phyloP scores from a whole-genome alignment of 2,888 invertebrate genomes.

The Apodemia mormo region DNA sequence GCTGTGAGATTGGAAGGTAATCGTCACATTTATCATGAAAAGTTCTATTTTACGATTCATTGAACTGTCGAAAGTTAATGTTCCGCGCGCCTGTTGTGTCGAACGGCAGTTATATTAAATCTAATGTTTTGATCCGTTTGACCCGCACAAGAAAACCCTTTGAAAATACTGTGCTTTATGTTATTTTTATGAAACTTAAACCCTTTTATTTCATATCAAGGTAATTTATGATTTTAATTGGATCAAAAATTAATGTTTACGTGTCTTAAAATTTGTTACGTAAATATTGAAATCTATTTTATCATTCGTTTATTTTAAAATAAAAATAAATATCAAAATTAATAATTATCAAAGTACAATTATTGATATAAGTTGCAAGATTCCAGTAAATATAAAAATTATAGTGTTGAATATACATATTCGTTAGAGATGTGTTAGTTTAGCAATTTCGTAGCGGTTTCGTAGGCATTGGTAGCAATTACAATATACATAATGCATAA shows the following conservation, averaged over 20 bases:
- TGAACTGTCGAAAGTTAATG: constrained; percentile 36
- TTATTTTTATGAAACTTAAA: background rate
- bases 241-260: background rate
- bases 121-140: constrained; percentile 26
- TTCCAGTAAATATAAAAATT: background rate
- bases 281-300: background rate
- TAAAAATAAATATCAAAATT: background rate
- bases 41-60: constrained; percentile 30
- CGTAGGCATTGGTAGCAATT: constrained; percentile 42
- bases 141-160: constrained; percentile 9
- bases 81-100: constrained; percentile 26
- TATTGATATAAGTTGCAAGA: background rate
- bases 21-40: constrained; percentile 31
- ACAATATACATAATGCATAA: background rate
- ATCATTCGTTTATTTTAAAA: background rate
- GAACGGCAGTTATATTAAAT: constrained; percentile 29
- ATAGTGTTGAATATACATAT: background rate
- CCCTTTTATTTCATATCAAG: no score
- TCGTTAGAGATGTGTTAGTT: background rate
- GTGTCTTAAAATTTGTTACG: background rate
- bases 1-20: constrained; percentile 67
- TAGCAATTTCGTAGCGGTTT: constrained; percentile 47
- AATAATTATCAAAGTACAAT: background rate
- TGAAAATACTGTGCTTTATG: constrained; percentile 4
- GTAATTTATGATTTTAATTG: background rate